phyloP scores from a whole-genome alignment of 2,797 vertebrate species.

The Acropternis orthonyx region DNA sequence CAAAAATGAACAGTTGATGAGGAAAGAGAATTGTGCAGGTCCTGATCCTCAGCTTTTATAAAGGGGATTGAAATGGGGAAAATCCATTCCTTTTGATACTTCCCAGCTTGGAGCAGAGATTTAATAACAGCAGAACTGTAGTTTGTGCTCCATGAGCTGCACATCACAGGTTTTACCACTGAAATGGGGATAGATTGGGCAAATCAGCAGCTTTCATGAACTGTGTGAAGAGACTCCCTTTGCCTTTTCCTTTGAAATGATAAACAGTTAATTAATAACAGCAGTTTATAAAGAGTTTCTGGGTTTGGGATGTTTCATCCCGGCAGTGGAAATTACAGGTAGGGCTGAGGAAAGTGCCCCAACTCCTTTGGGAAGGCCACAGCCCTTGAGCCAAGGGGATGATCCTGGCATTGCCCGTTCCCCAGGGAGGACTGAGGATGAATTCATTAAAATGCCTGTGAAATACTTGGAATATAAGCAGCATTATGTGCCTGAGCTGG shows the following conservation, averaged over 20 bases:
- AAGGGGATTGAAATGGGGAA: background rate
- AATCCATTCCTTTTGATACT: accelerated
- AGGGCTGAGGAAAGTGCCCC: background rate
- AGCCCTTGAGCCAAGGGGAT: background rate
- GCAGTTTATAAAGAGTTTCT: background rate
- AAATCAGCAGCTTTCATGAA: background rate
- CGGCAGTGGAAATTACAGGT: background rate
- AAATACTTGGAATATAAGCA: background rate
- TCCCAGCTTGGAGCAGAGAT: background rate
- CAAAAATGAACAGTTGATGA: background rate
- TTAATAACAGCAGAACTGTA: background rate
- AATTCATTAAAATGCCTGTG: background rate
- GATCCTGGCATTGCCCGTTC: background rate
- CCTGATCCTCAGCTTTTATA: background rate
- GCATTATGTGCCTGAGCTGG: background rate
- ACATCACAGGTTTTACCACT: accelerated
- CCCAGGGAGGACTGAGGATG: background rate
- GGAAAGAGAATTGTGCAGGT: background rate
- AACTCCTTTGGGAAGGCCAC: background rate
- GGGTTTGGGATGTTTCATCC: background rate
- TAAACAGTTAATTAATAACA: background rate
- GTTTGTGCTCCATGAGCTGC: background rate
- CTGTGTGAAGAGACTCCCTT: background rate
- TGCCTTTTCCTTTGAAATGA: background rate
- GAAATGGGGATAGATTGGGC: background rate